Base-by-base conservation (phyloP, 2,888 invertebrate genomes). In the Oscheius sp. region DNA sequence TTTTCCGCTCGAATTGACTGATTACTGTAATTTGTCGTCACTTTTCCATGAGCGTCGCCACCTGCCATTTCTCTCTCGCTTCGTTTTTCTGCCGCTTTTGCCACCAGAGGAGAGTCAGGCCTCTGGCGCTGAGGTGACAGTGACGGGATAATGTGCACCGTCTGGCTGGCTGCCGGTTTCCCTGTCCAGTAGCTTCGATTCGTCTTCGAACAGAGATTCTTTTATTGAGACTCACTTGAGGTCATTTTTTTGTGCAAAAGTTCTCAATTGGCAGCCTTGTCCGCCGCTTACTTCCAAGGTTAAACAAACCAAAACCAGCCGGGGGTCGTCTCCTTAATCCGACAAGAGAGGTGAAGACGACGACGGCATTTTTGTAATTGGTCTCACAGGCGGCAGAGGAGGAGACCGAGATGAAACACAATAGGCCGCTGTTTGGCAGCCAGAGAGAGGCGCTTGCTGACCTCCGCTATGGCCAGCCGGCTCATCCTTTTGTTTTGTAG, bases 271-370 rank as follows among this genome's bases (percentile, higher is more conserved):
- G 61, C 61, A 42, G 45, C 23, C 23, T 58, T 29, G 53, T 25
- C 27, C 17, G 34, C 45, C 45, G 61, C 61, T 61, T 61, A 17
- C 23, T 42, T 61, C 45, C 61, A 61, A 61, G 61, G 61, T 61
- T 61, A 61, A 61, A 42, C 61, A 61, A 61, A 61, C 61, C 8
- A 37, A 37, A 37, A 37, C 37, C 37, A 10, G 37, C 37, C 37
- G 37, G 37, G 8, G 8, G 8, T 37, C 37, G 37, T 37, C 37
- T 8, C n/a, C n/a, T n/a, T n/a, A n/a, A n/a, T n/a, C n/a, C n/a
- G n/a, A n/a, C n/a, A n/a, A n/a, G n/a, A n/a, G n/a, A n/a, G n/a
- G n/a, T n/a, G n/a, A n/a, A n/a, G n/a, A n/a, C n/a, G n/a, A n/a
- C n/a, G n/a, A n/a, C n/a, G n/a, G n/a, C n/a, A n/a, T n/a, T 42